Evolutionary conservation across 2,888 invertebrate genomes (phyloP).

Genomic region (Tupiocoris notatus): DNA sequence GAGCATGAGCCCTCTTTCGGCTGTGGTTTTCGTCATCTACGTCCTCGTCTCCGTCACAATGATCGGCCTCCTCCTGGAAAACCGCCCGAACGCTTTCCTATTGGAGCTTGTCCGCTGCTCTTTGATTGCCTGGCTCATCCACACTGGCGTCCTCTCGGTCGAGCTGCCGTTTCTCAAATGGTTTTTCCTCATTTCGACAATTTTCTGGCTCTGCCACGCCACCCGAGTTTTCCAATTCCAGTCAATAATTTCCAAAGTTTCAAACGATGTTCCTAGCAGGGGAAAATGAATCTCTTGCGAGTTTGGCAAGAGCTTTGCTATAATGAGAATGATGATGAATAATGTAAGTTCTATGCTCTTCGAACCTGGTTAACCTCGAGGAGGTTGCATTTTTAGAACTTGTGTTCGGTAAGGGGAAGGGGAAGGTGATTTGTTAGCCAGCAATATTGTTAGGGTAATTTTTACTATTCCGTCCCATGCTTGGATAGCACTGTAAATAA

Average conservation of each 20-base stretch:
- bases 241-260: background rate
- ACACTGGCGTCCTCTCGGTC: constrained; percentile 49
- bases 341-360: no score
- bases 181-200: constrained; percentile 62
- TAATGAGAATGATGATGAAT: no score
- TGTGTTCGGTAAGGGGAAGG: no score
- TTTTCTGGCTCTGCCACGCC: constrained; percentile 66
- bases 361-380: no score
- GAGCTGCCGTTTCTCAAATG: constrained; percentile 58
- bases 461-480: no score
- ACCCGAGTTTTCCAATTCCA: constrained; percentile 58
- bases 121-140: constrained; percentile 58
- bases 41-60: constrained; percentile 67
- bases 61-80: constrained; percentile 71
- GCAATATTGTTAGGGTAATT: no score
- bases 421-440: no score
- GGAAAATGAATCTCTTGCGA: no score
- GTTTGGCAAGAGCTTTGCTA: no score
- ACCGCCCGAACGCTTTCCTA: constrained; percentile 61
- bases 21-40: constrained; percentile 62
- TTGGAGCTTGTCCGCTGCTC: constrained; percentile 67
- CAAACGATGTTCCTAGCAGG: background rate
- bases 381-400: no score
- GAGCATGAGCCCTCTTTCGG: constrained; percentile 63
- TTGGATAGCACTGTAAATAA: no score